phyloP scores from a whole-genome alignment of 2,888 invertebrate species.

The Stenchaetothrips biformis region DNA sequence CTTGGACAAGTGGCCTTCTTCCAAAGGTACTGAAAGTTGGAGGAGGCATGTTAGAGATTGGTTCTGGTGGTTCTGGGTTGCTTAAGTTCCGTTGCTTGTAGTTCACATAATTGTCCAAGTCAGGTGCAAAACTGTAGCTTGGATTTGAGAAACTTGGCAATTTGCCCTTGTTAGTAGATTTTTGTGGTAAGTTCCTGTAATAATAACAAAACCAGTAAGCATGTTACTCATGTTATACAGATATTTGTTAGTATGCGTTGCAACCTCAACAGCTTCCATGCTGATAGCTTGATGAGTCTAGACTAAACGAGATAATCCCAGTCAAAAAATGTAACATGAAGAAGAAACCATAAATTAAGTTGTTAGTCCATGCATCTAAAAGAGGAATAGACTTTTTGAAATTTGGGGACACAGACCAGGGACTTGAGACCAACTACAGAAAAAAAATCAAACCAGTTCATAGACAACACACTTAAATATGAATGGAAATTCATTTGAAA shows the following conservation, averaged over 20 bases:
- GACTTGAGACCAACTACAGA: too few relatives aligned
- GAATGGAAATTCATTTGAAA: too few relatives aligned
- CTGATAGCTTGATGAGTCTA: not conserved
- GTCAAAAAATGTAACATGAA: too few relatives aligned
- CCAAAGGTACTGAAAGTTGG: conserved; percentile 16
- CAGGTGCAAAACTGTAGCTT: conserved; percentile 10
- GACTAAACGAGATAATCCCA: too few relatives aligned
- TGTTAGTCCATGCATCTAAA: too few relatives aligned
- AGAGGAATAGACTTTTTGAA: too few relatives aligned
- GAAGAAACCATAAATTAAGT: too few relatives aligned
- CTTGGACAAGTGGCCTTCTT: not conserved
- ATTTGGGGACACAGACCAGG: too few relatives aligned
- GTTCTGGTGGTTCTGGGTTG: not conserved
- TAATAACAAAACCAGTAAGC: not conserved
- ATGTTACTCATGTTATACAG: not conserved
- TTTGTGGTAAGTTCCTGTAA: conserved; percentile 1
- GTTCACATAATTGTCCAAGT: conserved; percentile 13
- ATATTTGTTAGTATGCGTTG: not conserved
- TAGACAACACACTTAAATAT: too few relatives aligned
- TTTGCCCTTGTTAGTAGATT: not conserved
- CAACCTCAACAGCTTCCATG: not conserved
- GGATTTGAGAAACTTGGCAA: not conserved
- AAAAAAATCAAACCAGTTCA: too few relatives aligned
- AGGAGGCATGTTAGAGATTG: not conserved
- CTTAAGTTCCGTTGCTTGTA: not conserved